Percentiles rank a stretch among this genome's conserved stretches.
Conservation (phyloP, 2,113 vertebrate species). For the Phycodurus eques region DNA sequence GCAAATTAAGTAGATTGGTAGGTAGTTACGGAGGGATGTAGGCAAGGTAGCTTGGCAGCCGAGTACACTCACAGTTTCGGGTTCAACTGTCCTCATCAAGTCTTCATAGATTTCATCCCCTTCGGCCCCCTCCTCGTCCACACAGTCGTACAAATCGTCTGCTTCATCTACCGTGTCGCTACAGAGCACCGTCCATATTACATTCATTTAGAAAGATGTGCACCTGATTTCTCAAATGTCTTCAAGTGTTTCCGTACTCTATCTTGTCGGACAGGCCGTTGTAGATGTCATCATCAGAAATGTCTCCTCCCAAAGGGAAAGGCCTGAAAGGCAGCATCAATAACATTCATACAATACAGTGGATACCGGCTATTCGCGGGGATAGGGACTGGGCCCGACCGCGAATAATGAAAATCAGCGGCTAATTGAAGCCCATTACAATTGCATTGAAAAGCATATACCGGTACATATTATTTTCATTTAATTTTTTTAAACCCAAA, state of each 20-base stretch:
- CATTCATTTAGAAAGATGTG: not conserved
- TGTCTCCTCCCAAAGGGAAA: conserved; percentile 80
- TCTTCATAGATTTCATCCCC: conserved; percentile 90
- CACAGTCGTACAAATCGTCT: conserved; percentile 87
- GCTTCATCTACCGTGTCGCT: conserved; percentile 88
- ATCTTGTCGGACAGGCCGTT: conserved; percentile 89
- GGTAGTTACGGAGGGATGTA: not conserved
- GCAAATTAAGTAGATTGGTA: too few species aligned
- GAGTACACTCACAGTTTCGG: not conserved
- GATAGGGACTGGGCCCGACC: too few species aligned
- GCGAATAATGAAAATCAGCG: too few species aligned
- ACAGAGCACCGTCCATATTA: conserved; percentile 7
- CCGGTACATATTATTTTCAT: too few species aligned
- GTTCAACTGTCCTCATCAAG: conserved; percentile 79
- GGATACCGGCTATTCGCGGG: too few species aligned
- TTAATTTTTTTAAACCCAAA: too few species aligned
- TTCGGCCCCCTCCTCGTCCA: conserved; percentile 84
- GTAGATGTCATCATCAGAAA: conserved; percentile 86
- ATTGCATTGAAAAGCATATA: too few species aligned
- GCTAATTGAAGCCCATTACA: too few species aligned
- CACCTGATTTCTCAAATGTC: not conserved
- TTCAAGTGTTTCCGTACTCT: conserved; percentile 76
- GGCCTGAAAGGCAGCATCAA: conserved; percentile 65
- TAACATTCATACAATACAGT: not conserved
- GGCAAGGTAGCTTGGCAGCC: not conserved